Percentiles rank a stretch among this genome's conserved stretches.
phyloP scores from a whole-genome alignment of 2,797 vertebrate species.

The Allobates femoralis region DNA sequence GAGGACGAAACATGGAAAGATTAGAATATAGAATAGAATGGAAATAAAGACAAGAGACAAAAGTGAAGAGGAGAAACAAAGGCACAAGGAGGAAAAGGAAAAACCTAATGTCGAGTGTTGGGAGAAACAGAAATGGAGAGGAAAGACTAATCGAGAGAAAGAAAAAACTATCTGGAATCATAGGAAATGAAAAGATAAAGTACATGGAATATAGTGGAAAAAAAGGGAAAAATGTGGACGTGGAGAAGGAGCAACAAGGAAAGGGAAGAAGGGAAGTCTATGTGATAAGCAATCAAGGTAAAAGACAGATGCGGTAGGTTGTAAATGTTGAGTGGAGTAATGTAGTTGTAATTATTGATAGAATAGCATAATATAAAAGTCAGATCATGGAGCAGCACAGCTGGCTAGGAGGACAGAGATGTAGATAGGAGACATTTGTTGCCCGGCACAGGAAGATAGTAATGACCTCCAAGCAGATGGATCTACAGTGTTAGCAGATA shows the following conservation, averaged over 20 bases:
- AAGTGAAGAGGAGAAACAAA: neutral
- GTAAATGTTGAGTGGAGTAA: no score
- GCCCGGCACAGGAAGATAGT: no score
- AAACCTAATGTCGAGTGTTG: neutral
- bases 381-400: no score
- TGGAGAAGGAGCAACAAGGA: neutral
- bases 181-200: neutral
- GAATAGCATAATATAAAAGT: no score
- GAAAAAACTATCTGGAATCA: neutral
- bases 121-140: neutral
- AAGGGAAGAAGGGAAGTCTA: neutral
- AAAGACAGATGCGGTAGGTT: neutral
- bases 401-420: neutral
- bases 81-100: neutral
- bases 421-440: neutral
- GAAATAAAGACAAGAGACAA: neutral
- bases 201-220: neutral
- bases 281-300: no score
- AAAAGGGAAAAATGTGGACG: neutral
- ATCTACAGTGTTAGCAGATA: no score
- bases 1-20: neutral
- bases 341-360: no score
- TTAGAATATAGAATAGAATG: neutral
- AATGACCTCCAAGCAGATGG: no score
- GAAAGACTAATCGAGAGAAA: neutral